phyloP scores from a whole-genome alignment of 2,797 vertebrate species.

The Hoplostethus mediterraneus region DNA sequence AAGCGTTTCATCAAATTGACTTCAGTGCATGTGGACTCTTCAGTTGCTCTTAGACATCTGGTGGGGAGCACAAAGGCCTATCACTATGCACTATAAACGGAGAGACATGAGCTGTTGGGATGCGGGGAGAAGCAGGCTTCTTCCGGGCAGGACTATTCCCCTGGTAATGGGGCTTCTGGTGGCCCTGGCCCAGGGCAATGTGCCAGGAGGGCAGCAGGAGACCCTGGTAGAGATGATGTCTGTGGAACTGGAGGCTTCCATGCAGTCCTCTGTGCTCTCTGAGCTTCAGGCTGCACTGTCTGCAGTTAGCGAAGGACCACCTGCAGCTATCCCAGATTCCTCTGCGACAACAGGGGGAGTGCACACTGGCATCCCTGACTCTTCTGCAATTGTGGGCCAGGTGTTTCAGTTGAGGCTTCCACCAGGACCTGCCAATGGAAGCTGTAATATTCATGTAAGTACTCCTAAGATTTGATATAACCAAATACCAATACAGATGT shows the following conservation, averaged over 20 bases:
- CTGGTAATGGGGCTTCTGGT: conserved; percentile 84
- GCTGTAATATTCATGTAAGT: conserved; percentile 77
- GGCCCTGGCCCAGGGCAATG: conserved; percentile 79
- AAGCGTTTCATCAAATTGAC: conserved; percentile 69
- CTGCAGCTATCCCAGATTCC: conserved; percentile 63
- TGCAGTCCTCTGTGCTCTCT: conserved; percentile 92
- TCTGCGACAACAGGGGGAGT: conserved; percentile 64
- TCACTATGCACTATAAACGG: conserved; percentile 80
- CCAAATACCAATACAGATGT: too few species aligned
- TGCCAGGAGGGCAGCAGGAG: conserved; percentile 84
- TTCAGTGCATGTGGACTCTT: conserved; percentile 79
- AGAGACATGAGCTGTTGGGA: conserved; percentile 63
- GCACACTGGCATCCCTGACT: conserved; percentile 89
- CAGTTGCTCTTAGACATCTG: conserved; percentile 77
- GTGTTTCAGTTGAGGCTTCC: conserved; percentile 92
- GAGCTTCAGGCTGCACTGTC: conserved; percentile 85
- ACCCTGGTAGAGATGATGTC: conserved; percentile 87
- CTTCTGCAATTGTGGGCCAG: conserved; percentile 91
- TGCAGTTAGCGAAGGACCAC: conserved; percentile 73
- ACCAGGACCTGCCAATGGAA: conserved; percentile 61
- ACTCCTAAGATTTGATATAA: conserved; percentile 3
- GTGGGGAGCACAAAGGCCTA: conserved; percentile 72
- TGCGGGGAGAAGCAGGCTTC: conserved; percentile 56
- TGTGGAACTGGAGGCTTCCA: conserved; percentile 94
- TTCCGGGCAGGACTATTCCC: conserved; percentile 88